These are phyloP conservation scores for Gymnocheta viridis DNA, from an alignment of 2,888 invertebrate genomes.

Conservation along the genomic window DNA sequence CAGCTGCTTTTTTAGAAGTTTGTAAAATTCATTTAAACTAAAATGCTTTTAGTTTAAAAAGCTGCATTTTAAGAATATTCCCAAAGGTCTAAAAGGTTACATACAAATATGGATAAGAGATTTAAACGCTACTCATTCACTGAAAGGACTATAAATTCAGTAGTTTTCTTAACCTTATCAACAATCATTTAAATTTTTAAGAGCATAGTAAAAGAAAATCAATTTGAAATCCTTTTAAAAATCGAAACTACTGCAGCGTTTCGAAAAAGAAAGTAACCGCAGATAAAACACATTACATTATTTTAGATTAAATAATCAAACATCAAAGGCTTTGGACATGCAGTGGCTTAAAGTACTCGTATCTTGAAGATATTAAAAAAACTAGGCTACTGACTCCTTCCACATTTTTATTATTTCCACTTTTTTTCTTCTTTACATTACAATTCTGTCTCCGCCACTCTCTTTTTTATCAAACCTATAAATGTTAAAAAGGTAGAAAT, in stretches of 20 bases:
- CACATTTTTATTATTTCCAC: constrained; percentile 44
- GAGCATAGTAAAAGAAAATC: constrained; percentile 13
- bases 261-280: constrained; percentile 8
- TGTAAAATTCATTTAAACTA: not conserved
- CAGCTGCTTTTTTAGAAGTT: too few relatives aligned
- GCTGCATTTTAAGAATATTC: constrained; percentile 6
- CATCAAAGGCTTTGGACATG: constrained; percentile 57
- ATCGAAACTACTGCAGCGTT: not conserved
- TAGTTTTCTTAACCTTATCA: constrained; percentile 32
- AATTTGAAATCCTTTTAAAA: constrained; percentile 52
- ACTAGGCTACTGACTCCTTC: constrained; percentile 60
- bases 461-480: constrained; percentile 58
- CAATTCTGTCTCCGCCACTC: not conserved
- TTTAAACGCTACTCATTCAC: not conserved
- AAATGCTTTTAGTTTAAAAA: not conserved
- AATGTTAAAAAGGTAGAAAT: constrained; percentile 61
- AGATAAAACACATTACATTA: constrained; percentile 50
- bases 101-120: not conserved
- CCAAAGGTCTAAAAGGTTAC: not conserved
- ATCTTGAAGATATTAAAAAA: constrained; percentile 53
- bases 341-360: constrained; percentile 54
- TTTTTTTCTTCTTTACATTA: not conserved
- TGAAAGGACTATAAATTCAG: not conserved
- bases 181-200: constrained; percentile 30
- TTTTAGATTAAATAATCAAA: constrained; percentile 61